Evolutionary conservation across 2,888 invertebrate species (phyloP), one percentile per base, ranked within the genome.

Genomic region (Ypsolopha sequella): DNA sequence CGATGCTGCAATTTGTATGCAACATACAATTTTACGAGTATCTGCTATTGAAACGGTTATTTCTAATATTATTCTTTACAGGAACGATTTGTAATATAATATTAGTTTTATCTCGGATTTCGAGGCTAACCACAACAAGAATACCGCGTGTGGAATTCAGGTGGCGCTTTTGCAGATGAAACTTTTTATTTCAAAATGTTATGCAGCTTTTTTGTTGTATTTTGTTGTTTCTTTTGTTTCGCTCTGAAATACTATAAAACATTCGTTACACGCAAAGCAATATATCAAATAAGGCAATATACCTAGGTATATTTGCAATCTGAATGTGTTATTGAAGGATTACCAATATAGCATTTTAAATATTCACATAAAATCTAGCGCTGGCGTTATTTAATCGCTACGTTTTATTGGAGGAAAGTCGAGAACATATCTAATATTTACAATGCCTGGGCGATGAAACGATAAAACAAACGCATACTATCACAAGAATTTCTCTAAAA

Each of bases 401-500:
- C 77, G 77, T 82, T 81, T 81, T 81, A 82, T 84, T 84, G 76
- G 76, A 80, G 81, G 79, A 80, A 84, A 84, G 78, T 82, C 80
- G 80, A 81, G 80, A 82, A 79, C 77, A 78, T 75, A 80, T 85
- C 79, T 82, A 84, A 82, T 85, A 85, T 85, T 82, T 78, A 84
- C 74, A 60, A 58, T 59, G 69, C 70, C 61, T 69, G 76, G 70
- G 77, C 71, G 79, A 82, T 82, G 78, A 70, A 76, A 80, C 74
- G 76, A 73, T 76, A 78, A 78, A 75, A 76, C 71, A 70, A 76
- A 73, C 68, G 65, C 64, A 66, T 71, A 68, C 66, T 65, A 65
- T 60, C 6, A 4, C 38, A 38, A 38, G 13, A 43, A 14, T 43
- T 43, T 13, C 8, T 14, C 14, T 11, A 43, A 9, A 43, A 6